Base-by-base conservation (phyloP, 2,888 invertebrate genomes). In the Polietes domitor region DNA sequence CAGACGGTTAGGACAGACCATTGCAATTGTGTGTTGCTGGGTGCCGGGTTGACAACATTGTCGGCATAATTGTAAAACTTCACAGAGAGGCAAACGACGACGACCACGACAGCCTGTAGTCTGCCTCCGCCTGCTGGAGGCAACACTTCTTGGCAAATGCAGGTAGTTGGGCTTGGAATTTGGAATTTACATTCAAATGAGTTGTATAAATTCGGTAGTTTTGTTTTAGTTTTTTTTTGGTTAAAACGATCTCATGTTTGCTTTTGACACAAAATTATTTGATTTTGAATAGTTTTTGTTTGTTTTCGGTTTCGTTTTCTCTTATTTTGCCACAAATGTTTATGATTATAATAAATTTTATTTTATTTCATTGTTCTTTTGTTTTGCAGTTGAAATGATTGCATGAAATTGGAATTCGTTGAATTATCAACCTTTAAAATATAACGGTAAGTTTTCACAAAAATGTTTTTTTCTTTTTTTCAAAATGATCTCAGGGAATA, bases 21-120 rank as follows among this genome's bases (percentile, higher is more conserved):
- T 77, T 83, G 21, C 17, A 75, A 58, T 43, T 76, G 28, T 58
- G 19, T 58, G 6, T 71, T 73, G 17, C n/a, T 61, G 77, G 77
- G 82, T 82, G 77, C 72, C 53, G 79, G 41, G 32, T 74, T 83
- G 77, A 80, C 80, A 83, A 83, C 80, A 83, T 83, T 80, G 80
- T 83, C 83, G 83, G 83, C 80, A 83, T 83, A 73, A 77, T 83
- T 78, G 50, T 74, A 68, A 61, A 43, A 58, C 58, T 15, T 58
- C 58, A 58, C 26, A 58, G 24, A 15, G 26, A 10, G 53, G 21
- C 21, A 9, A 19, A 21, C 6, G 4, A 9, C 7, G 7, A 53
- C 19, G 21, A 21, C 53, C 53, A 19, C n/a, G 50, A n/a, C 50
- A 50, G 19, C 50, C 2, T 50, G 50, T 6, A 1, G 6, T 2